Percentiles rank a stretch among this genome's conserved stretches.
These are phyloP conservation scores for Aramus guarauna DNA, from an alignment of 2,113 vertebrate genomes.

Conservation along the genomic window DNA sequence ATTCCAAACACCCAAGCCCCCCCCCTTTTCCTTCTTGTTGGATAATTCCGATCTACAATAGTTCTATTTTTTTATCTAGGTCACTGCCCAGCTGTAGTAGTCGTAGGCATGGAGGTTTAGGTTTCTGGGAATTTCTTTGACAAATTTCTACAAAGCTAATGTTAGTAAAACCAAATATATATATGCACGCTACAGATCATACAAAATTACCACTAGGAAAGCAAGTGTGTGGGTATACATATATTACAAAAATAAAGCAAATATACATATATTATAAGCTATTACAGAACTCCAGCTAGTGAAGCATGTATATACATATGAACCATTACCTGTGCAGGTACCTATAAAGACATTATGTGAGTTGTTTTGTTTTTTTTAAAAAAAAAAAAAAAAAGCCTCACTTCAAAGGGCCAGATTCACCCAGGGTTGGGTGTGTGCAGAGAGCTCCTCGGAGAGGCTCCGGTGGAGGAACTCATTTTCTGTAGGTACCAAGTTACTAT, in stretches of 20 bases:
- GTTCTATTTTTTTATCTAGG: neutral
- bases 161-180: neutral
- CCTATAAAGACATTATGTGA: neutral
- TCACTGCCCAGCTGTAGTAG: neutral
- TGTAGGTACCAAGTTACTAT: neutral
- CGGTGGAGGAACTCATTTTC: neutral
- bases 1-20: neutral
- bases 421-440: neutral
- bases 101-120: neutral
- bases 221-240: neutral
- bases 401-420: neutral
- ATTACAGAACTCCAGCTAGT: neutral
- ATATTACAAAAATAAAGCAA: neutral
- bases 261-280: neutral
- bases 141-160: neutral
- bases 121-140: neutral
- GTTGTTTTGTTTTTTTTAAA: no score
- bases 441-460: neutral
- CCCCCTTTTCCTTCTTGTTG: neutral
- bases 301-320: no score
- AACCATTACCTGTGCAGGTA: neutral
- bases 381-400: neutral
- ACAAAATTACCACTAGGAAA: neutral
- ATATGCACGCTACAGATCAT: neutral
- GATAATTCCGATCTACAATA: neutral